A percentile compares a stretch with the other conserved stretches of the same genome.
phyloP scores from a whole-genome alignment of 2,888 invertebrate genomes.

The Zhuqinia jingwanae region DNA sequence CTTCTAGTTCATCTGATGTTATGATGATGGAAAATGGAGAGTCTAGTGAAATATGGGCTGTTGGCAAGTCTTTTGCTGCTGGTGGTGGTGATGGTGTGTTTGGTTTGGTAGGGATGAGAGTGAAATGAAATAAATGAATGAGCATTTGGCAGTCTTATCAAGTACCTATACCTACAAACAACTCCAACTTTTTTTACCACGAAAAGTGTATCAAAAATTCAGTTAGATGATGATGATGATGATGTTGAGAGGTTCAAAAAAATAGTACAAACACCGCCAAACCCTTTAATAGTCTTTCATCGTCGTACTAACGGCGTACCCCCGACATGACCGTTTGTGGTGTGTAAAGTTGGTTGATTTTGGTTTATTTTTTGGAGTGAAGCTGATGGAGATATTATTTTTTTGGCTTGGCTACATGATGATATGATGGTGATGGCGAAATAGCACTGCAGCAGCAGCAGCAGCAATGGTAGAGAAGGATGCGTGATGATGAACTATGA shows the following conservation, averaged over 20 bases:
- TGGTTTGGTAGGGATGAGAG: background rate
- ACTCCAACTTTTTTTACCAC: constrained; percentile 7
- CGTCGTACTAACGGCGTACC: background rate
- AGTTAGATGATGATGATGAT: constrained; percentile 5
- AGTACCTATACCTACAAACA: background rate
- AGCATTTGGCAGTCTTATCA: constrained; percentile 61
- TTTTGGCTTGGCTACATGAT: constrained; percentile 31
- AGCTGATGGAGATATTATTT: constrained; percentile 32
- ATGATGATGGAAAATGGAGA: constrained; percentile 35
- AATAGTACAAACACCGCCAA: constrained; percentile 10
- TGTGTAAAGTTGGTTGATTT: constrained; percentile 20
- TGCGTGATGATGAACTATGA: background rate
- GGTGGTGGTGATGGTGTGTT: constrained; percentile 3
- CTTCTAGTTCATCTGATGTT: background rate
- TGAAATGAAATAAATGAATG: constrained; percentile 45
- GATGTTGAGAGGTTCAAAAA: constrained; percentile 25
- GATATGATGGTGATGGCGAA: constrained; percentile 17
- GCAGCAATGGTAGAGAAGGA: background rate
- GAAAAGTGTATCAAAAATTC: constrained; percentile 39
- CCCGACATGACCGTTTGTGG: background rate
- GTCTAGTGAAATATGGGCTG: constrained; percentile 67
- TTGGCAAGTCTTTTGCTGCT: constrained; percentile 58
- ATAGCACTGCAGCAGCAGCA: too few relatives aligned
- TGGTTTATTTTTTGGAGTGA: constrained; percentile 29
- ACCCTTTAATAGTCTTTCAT: background rate